A percentile compares a stretch with the other conserved stretches of the same genome.
phyloP scores from a whole-genome alignment of 2,113 vertebrate genomes.

The Narcine bancroftii region DNA sequence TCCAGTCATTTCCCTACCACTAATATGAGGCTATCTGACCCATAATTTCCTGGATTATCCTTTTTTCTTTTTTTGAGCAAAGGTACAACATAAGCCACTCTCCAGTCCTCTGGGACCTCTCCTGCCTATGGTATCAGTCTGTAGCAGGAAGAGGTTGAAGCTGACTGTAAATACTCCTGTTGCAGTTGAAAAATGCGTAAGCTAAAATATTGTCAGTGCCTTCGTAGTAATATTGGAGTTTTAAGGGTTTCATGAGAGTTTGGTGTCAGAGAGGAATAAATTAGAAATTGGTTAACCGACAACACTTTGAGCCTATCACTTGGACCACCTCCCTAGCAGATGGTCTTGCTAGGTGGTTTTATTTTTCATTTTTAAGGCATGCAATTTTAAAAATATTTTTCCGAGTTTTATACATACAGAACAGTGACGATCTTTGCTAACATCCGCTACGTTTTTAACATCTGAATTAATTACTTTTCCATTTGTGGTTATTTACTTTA shows the following conservation, averaged over 20 bases:
- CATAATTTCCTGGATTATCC: no score
- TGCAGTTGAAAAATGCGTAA: background rate
- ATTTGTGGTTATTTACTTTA: background rate
- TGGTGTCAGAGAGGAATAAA: background rate
- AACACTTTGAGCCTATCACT: background rate
- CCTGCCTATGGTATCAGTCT: no score
- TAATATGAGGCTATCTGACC: no score
- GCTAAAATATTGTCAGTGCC: conserved; percentile 3
- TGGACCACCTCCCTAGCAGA: background rate
- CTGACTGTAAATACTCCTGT: no score
- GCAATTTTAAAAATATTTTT: background rate
- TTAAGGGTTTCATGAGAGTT: background rate
- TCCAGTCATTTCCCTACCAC: no score
- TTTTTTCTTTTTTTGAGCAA: no score
- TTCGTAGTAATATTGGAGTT: background rate
- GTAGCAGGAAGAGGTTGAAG: no score
- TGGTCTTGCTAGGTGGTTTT: background rate
- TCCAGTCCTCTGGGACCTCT: no score
- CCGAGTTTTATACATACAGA: background rate
- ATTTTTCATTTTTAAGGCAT: background rate
- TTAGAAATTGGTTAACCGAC: background rate
- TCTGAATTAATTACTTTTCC: background rate
- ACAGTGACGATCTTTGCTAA: background rate
- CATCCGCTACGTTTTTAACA: no score
- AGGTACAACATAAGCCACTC: no score